Percentiles rank a stretch among this genome's conserved stretches.
phyloP scores from a whole-genome alignment of 2,113 vertebrate species.

The Sebastes schlegelii region DNA sequence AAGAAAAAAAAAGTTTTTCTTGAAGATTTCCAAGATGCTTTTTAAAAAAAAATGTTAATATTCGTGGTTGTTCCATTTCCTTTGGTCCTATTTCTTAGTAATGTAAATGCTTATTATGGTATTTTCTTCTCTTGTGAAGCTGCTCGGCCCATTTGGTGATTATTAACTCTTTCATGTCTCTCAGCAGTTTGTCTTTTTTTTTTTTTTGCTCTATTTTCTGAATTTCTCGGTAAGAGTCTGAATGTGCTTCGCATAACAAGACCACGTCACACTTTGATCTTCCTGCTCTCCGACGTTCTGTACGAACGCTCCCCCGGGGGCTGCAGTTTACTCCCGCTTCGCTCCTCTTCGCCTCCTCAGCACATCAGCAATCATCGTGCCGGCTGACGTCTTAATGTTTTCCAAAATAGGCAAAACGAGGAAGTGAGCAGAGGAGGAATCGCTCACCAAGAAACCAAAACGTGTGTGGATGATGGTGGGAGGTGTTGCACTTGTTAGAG shows the following conservation, averaged over 20 bases:
- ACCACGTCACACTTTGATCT: conserved; percentile 61
- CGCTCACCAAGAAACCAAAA: not conserved
- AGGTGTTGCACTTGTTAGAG: conserved; percentile 2
- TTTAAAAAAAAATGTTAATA: conserved; percentile 38
- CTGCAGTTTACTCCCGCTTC: conserved; percentile 37
- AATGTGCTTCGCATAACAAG: conserved; percentile 52
- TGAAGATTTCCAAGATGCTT: conserved; percentile 51
- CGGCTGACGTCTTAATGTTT: conserved; percentile 39
- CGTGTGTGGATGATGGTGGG: conserved; percentile 13
- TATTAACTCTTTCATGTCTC: conserved; percentile 55
- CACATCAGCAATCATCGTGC: conserved; percentile 28
- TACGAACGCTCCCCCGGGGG: conserved; percentile 32
- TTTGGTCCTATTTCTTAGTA: conserved; percentile 53
- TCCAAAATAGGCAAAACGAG: conserved; percentile 20
- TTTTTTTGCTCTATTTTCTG: conserved; percentile 21
- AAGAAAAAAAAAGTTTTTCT: conserved; percentile 43
- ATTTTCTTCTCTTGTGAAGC: conserved; percentile 49
- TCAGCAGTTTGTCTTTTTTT: conserved; percentile 31
- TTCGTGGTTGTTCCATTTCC: conserved; percentile 60
- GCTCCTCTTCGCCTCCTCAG: conserved; percentile 4
- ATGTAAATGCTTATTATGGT: conserved; percentile 54
- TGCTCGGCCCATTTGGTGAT: conserved; percentile 38
- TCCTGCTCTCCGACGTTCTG: conserved; percentile 35
- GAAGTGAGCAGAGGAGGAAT: conserved; percentile 5
- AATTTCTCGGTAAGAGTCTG: conserved; percentile 34